phyloP scores from a whole-genome alignment of 2,888 invertebrate genomes.

The Pogonocherus hispidulus region DNA sequence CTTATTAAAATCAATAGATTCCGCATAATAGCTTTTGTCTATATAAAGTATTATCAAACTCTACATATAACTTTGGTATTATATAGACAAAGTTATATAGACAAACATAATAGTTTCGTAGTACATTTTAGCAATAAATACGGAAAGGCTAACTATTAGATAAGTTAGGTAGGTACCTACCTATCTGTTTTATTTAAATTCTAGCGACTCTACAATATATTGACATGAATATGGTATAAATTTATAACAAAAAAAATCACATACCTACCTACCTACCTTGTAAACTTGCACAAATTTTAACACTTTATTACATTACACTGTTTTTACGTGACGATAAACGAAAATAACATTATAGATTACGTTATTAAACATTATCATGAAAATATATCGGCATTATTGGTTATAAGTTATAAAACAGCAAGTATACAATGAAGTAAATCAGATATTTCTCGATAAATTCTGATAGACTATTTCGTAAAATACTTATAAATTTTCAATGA shows the following conservation, averaged over 20 bases:
- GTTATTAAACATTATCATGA: constrained; percentile 4
- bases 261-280: neutral
- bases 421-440: constrained; percentile 13
- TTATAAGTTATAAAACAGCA: constrained; percentile 7
- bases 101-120: too few relatives aligned
- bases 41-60: too few relatives aligned
- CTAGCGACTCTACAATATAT: too few relatives aligned
- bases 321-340: constrained; percentile 4
- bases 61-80: too few relatives aligned
- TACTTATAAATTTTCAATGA: constrained; percentile 7
- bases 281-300: neutral
- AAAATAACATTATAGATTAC: constrained; percentile 11
- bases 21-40: too few relatives aligned
- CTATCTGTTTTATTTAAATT: too few relatives aligned
- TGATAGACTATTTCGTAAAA: constrained; percentile 7
- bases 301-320: constrained; percentile 10
- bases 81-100: too few relatives aligned
- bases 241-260: neutral
- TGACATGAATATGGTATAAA: too few relatives aligned
- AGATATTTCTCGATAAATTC: constrained; percentile 22
- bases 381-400: constrained; percentile 15
- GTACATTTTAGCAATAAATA: too few relatives aligned
- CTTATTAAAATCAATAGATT: too few relatives aligned
- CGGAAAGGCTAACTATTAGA: too few relatives aligned
- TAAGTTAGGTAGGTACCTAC: neutral